Conservation (phyloP, 2,797 vertebrate genomes). For the Pipistrellus kuhlii region DNA sequence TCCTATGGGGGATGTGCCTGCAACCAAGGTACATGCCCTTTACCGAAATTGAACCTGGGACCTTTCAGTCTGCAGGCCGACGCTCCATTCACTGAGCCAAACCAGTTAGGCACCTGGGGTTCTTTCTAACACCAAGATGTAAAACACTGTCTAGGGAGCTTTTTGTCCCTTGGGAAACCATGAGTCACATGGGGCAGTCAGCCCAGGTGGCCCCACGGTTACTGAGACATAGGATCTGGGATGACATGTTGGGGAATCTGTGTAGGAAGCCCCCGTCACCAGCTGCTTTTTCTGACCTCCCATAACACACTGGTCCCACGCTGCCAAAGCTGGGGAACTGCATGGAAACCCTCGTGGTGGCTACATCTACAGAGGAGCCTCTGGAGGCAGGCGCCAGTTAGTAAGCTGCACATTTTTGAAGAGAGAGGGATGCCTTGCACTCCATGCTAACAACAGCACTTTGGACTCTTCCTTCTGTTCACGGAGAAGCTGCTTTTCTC, state of each 20-base stretch:
- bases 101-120: not conserved
- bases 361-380: slow-evolving; percentile 46
- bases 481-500: not conserved
- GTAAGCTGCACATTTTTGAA: not conserved
- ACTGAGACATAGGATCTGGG: not conserved
- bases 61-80: too few relatives aligned
- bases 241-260: not conserved
- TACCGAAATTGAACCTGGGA: too few relatives aligned
- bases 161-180: not conserved
- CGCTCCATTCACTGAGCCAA: too few relatives aligned
- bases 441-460: not conserved
- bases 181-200: not conserved
- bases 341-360: slow-evolving; percentile 5
- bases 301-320: not conserved
- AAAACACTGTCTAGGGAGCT: not conserved
- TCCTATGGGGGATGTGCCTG: too few relatives aligned
- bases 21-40: too few relatives aligned
- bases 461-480: slow-evolving; percentile 20
- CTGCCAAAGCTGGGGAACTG: slow-evolving; percentile 24
- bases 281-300: slow-evolving; percentile 1
- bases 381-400: not conserved
- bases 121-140: not conserved
- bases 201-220: not conserved
- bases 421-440: not conserved
- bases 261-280: not conserved